Evolutionary conservation across 2,888 invertebrate genomes (phyloP), one percentile per base, ranked within the genome.

Genomic region (Dysmachus trigonus): DNA sequence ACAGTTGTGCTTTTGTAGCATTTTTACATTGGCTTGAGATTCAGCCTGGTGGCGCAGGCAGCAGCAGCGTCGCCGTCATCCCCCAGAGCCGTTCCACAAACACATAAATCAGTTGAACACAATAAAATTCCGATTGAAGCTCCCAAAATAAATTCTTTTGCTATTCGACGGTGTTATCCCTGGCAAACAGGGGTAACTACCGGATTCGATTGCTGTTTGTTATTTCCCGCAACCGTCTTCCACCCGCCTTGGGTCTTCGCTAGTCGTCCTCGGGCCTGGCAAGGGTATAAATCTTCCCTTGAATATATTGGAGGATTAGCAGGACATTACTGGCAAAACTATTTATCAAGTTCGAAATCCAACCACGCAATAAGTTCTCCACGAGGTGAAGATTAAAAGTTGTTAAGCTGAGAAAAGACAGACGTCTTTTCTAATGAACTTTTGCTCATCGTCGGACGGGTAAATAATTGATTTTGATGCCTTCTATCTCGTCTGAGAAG

Each of bases 281-380:
- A 38, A 62, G 10, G 72, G 51, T 53, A 87, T 87, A 83, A 87
- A 87, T 87, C 86, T 86, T 87, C 71, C 62, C 85, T 77, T 72
- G 86, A 86, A 86, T 84, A 83, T 82, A 86, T 86, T 86, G 27
- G 84, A 51, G 85, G 86, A 87, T 87, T 87, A 87, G 73, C 71
- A 85, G 73, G 79, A 79, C 86, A 87, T 86, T 85, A 87, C 82
- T 41, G 74, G 41, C 76, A 71, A 53, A 85, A 86, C 87, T 85
- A 87, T 87, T 87, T 86, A 86, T 87, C 86, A 86, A 87, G 72
- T 71, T 38, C 73, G 41, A 86, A 77, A 76, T 79, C 73, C 77
- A 53, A 47, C 47, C 18, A 62, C 10, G 27, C 22, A 18, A 10
- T 62, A 62, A 84, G n/a, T 31, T 62, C 73, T 85, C 35, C 76